Evolutionary conservation across 2,797 vertebrate species (phyloP), one percentile per base, ranked within the genome.

Genomic region (Oryzias sinensis): DNA sequence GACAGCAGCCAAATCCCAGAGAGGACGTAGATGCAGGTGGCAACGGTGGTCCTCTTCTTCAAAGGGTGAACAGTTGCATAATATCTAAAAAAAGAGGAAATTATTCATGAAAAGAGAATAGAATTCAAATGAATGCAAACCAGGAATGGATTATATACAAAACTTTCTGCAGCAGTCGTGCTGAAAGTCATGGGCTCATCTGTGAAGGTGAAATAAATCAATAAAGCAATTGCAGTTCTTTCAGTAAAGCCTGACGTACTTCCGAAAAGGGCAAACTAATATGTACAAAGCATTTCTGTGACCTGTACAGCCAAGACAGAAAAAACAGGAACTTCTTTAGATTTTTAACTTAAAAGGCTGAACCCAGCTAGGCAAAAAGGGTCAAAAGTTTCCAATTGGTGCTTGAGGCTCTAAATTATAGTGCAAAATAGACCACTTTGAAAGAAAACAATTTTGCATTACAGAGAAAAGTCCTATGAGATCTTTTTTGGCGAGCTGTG

Each of bases 61-160:
- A 94, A 75, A 3, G 93, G 92, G 52, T 94, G 93, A 45, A 94
- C 91, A 0, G 93, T 94, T 13, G 93, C 92, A 0, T 93, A 92
- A 77, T 94, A 95, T 66, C 94, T 94, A 2, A 56, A 52, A 1
- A 5, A 20, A 61, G 17, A 48, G 6, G 50, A 46, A 16, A 6
- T n/a, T 8, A 1, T 22, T 49, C 2, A 27, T 27, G 25, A 29
- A 14, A 52, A 40, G 13, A 25, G 16, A n/a, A 22, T 4, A 4
- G 1, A 13, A 43, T 24, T n/a, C 43, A 53, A 27, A 48, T 27
- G 18, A 43, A 54, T 37, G 4, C 1, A 20, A 16, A 6, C 7
- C 5, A 49, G 6, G 11, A 42, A 11, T 20, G 27, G 48, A 59
- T 7, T 7, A 7, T 29, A 43, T 43, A n/a, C 3, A 13, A 7